Evolutionary conservation across 2,113 vertebrate genomes (phyloP).

Genomic region (Rhagologus leucostigma): DNA sequence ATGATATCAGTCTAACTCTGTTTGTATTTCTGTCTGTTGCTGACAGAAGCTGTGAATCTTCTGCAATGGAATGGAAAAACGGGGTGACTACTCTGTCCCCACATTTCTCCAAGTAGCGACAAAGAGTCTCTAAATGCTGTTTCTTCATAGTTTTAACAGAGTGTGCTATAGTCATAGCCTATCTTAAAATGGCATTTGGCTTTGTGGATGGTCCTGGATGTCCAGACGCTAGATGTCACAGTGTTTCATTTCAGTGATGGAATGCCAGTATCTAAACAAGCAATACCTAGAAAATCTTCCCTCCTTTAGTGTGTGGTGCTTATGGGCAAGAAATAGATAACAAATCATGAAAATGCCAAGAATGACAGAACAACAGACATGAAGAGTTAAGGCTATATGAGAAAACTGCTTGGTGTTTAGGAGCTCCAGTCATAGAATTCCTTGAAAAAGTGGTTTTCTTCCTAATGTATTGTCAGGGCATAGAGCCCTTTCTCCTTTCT

Average conservation of each 20-base stretch:
- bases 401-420: neutral
- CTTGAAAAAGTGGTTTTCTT: neutral
- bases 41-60: conserved; percentile 20
- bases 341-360: neutral
- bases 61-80: neutral
- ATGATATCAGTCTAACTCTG: conserved; percentile 23
- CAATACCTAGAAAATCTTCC: neutral
- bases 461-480: neutral
- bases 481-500: neutral
- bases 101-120: neutral
- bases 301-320: neutral
- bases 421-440: neutral
- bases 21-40: conserved; percentile 16
- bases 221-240: neutral
- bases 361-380: neutral
- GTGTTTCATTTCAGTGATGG: neutral
- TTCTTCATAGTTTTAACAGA: neutral
- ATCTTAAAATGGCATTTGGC: neutral
- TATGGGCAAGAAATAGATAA: neutral
- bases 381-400: neutral
- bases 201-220: neutral
- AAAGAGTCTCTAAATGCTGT: neutral
- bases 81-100: neutral
- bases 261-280: neutral
- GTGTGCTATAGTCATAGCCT: neutral